A percentile compares a stretch with the other conserved stretches of the same genome.
phyloP scores from a whole-genome alignment of 1,140 invertebrate species.

The Dolichoris vasculosae region DNA sequence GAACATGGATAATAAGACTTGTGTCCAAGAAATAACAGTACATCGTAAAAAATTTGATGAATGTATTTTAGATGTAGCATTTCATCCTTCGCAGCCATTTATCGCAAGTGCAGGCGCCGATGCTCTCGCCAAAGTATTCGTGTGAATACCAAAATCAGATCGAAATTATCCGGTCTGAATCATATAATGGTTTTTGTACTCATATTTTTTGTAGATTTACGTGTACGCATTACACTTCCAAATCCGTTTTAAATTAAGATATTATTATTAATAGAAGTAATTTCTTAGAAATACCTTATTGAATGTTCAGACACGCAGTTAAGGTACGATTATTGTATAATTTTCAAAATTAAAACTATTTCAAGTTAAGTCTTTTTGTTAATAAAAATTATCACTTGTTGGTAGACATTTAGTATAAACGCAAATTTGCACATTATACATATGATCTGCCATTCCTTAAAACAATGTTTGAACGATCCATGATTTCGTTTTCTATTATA shows the following conservation, averaged over 20 bases:
- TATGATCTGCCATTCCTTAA: slow-evolving; percentile 50
- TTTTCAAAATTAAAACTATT: slow-evolving; percentile 56
- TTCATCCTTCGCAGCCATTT: slow-evolving; percentile 98
- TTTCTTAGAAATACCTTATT: slow-evolving; percentile 54
- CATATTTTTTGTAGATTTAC: slow-evolving; percentile 70
- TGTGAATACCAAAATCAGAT: slow-evolving; percentile 74
- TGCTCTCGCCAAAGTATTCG: slow-evolving; percentile 98
- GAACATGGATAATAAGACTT: slow-evolving; percentile 99
- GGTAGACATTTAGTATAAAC: slow-evolving; percentile 51
- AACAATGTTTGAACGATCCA: slow-evolving; percentile 34
- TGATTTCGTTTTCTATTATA: slow-evolving; percentile 35
- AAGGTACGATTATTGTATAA: slow-evolving; percentile 56
- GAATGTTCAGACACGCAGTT: slow-evolving; percentile 51
- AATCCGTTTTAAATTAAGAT: slow-evolving; percentile 60
- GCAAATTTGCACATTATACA: slow-evolving; percentile 44
- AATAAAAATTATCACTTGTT: slow-evolving; percentile 52
- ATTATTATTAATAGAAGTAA: slow-evolving; percentile 55
- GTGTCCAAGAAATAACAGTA: slow-evolving; percentile 99
- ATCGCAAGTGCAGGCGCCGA: slow-evolving; percentile 99
- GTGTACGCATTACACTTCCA: slow-evolving; percentile 68
- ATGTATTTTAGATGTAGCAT: slow-evolving; percentile 98
- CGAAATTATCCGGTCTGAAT: slow-evolving; percentile 53
- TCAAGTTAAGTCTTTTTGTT: slow-evolving; percentile 53
- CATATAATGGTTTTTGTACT: slow-evolving; percentile 69
- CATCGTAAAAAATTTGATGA: slow-evolving; percentile 99